phyloP scores from a whole-genome alignment of 2,113 vertebrate genomes.

The Osmerus eperlanus region DNA sequence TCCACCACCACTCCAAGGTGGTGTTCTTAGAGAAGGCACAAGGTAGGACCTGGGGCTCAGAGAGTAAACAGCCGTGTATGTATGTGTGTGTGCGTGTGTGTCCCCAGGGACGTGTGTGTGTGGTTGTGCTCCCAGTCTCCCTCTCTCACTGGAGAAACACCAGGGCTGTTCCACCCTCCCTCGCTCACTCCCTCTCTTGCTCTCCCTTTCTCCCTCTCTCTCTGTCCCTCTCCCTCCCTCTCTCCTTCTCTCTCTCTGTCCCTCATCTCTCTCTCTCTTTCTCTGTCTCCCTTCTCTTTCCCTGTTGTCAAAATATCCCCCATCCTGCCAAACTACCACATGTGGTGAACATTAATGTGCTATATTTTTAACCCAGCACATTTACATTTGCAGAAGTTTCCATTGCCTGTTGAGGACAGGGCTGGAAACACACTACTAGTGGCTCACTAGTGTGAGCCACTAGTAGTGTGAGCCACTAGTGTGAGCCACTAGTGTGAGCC shows the following conservation, averaged over 20 bases:
- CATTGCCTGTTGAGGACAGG: slow-evolving; percentile 71
- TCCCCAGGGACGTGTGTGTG: not conserved
- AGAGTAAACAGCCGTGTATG: not conserved
- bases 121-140: slow-evolving; percentile 20
- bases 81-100: slow-evolving; percentile 3
- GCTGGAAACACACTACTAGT: no score
- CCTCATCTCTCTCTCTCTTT: not conserved
- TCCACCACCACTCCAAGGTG: slow-evolving; percentile 94
- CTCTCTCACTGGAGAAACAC: slow-evolving; percentile 60
- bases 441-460: slow-evolving; percentile 12
- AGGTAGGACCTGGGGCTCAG: slow-evolving; percentile 71
- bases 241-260: slow-evolving; percentile 38
- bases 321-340: slow-evolving; percentile 71
- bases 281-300: slow-evolving; percentile 28
- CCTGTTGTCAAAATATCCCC: slow-evolving; percentile 69
- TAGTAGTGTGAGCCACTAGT: no score
- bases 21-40: slow-evolving; percentile 97
- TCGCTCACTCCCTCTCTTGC: slow-evolving; percentile 46
- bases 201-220: slow-evolving; percentile 28
- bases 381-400: slow-evolving; percentile 80
- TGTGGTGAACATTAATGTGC: slow-evolving; percentile 77
- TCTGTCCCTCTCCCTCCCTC: slow-evolving; percentile 35
- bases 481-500: slow-evolving; percentile 14
- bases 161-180: slow-evolving; percentile 64
- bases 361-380: slow-evolving; percentile 79